These are phyloP conservation scores for Prorops nasuta DNA, from an alignment of 1,140 invertebrate species.

Conservation along the genomic window DNA sequence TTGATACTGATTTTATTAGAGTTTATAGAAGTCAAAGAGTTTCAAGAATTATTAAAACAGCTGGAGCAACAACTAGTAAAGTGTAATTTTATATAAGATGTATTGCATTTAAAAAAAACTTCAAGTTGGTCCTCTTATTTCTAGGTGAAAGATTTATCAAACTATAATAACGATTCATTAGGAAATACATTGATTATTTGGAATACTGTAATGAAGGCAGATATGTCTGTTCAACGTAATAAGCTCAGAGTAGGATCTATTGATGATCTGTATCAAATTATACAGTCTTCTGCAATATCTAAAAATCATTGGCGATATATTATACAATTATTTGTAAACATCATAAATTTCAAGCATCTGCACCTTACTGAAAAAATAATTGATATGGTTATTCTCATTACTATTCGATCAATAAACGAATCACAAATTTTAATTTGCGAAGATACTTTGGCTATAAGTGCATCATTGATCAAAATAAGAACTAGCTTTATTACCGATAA, in stretches of 20 bases:
- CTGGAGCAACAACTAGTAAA: constrained; percentile 15
- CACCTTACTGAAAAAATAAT: constrained; percentile 18
- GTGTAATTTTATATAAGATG: neutral
- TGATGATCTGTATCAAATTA: constrained; percentile 14
- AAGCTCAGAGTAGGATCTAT: constrained; percentile 17
- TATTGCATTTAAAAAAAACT: no score
- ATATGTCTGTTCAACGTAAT: constrained; percentile 21
- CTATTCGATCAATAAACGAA: constrained; percentile 18
- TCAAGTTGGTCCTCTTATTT: neutral
- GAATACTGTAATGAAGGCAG: constrained; percentile 21
- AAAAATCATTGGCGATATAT: constrained; percentile 13
- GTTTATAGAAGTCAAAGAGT: constrained; percentile 12
- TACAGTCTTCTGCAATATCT: constrained; percentile 9
- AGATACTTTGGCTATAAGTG: constrained; percentile 21
- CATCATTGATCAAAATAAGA: constrained; percentile 24
- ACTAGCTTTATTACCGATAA: constrained; percentile 28
- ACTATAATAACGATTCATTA: constrained; percentile 13
- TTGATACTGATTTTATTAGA: constrained; percentile 24
- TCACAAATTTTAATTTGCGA: constrained; percentile 18
- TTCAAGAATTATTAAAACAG: constrained; percentile 17
- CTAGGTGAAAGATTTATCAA: constrained; percentile 16
- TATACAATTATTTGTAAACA: constrained; percentile 19
- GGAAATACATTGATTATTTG: constrained; percentile 25
- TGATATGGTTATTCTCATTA: constrained; percentile 22
- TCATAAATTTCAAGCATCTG: constrained; percentile 21